Evolutionary conservation across 1,140 invertebrate genomes (phyloP), one percentile per base, ranked within the genome.

Genomic region (Atta texana): DNA sequence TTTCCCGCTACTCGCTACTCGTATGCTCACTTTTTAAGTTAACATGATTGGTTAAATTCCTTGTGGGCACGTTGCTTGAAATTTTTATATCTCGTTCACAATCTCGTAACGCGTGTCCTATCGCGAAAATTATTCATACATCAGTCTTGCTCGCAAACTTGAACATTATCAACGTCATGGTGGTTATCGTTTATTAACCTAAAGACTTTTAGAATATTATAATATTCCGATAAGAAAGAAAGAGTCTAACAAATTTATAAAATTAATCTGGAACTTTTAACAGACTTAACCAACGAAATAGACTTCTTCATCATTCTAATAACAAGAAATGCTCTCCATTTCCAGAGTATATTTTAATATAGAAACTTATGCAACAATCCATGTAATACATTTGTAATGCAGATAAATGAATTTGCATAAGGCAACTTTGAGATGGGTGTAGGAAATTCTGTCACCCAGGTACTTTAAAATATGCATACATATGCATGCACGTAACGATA

Each of bases 371-470:
- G 28, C 61, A 44, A 28, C 61, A 39, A 68, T 31, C 61, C 44
- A 14, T 68, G 63, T 80, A 34, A 80, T 66, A 68, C 44, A 80
- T 66, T 80, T 68, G 61, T 80, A 80, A 80, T 80, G 76, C 76
- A 80, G 76, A 80, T 80, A 80, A 80, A 80, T 28, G 44, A 80
- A 80, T 80, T 80, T 80, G 76, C 76, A 80, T 80, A 68, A 34
- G 49, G 21, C n/a, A 68, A 68, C 76, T 80, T 80, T 66, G 44
- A 66, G 21, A 18, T 80, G 63, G 44, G 24, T 66, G 76, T 53
- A 28, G 76, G 68, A 80, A 68, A 68, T 78, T 78, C 63, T 66
- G 44, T 80, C 61, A 63, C 28, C 14, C 61, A 14, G 76, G 49
- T 68, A 80, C 76, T 49, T 80, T 68, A 66, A 80, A 80, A 80